phyloP scores from a whole-genome alignment of 1,140 invertebrate species.

The Dreissena polymorpha region DNA sequence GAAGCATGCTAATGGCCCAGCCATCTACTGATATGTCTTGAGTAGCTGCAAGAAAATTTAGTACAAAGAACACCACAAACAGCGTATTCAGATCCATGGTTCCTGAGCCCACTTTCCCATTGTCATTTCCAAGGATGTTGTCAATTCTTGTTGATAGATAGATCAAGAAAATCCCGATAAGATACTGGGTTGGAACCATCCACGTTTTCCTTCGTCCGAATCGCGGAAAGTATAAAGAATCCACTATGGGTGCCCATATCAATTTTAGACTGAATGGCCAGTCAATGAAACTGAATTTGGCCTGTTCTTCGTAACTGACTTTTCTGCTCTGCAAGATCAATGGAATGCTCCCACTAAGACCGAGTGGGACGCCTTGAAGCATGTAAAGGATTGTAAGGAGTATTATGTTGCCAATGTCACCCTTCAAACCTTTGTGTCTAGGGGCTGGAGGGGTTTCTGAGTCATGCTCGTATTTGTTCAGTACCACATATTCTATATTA shows the following conservation, averaged over 20 bases:
- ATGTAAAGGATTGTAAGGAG: conserved; percentile 95
- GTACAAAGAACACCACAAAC: conserved; percentile 92
- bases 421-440: conserved; percentile 49
- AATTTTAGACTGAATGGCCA: conserved; percentile 99
- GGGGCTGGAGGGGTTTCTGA: neutral
- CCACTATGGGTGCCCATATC: conserved; percentile 98
- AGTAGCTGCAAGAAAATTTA: conserved; percentile 98
- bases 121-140: conserved; percentile 62
- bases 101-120: conserved; percentile 44
- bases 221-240: conserved; percentile 90
- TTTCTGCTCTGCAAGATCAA: conserved; percentile 96
- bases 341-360: conserved; percentile 94
- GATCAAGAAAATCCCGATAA: conserved; percentile 81
- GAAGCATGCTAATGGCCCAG: conserved; percentile 99
- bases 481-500: neutral
- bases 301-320: conserved; percentile 84
- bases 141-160: conserved; percentile 71
- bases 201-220: conserved; percentile 98
- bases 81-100: conserved; percentile 90
- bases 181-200: conserved; percentile 95
- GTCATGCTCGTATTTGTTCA: neutral
- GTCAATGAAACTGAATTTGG: conserved; percentile 97
- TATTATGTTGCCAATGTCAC: conserved; percentile 83
- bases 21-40: conserved; percentile 99
- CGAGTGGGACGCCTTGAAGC: conserved; percentile 95